phyloP scores from a whole-genome alignment of 2,888 invertebrate genomes.

The Euproctis similis region DNA sequence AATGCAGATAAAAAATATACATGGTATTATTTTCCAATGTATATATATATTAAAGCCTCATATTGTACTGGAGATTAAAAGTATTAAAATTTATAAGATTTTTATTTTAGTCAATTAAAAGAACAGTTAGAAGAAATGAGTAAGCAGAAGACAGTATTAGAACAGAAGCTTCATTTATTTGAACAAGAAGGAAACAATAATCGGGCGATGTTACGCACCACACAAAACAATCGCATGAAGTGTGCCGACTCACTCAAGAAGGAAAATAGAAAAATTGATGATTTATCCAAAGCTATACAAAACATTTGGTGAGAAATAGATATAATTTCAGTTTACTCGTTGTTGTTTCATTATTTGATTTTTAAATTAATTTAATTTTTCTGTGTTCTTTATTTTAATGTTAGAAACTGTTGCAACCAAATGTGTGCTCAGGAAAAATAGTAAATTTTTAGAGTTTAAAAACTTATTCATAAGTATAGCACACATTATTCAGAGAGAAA shows the following conservation, averaged over 20 bases:
- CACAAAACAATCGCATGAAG: conserved; percentile 27
- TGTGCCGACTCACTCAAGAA: conserved; percentile 37
- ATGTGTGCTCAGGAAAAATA: no score
- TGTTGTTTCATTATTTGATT: no score
- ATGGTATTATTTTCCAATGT: no score
- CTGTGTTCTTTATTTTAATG: no score
- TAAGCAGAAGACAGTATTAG: conserved; percentile 37
- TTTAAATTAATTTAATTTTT: no score
- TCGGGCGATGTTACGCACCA: conserved; percentile 33
- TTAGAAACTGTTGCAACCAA: no score
- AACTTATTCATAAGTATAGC: no score
- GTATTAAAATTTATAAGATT: background rate
- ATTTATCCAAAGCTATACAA: conserved; percentile 49
- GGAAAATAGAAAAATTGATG: conserved; percentile 47
- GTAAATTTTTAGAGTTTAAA: no score
- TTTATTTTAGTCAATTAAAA: conserved; percentile 37
- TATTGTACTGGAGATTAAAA: background rate
- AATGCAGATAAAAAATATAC: no score
- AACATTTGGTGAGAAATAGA: conserved; percentile 58
- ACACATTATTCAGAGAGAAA: no score
- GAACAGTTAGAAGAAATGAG: conserved; percentile 47
- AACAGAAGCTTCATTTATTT: conserved; percentile 44
- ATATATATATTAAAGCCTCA: background rate
- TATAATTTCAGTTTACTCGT: no score
- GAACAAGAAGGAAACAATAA: conserved; percentile 40